Percentiles rank a stretch among this genome's conserved stretches.
These are phyloP conservation scores for Rhinoderma darwinii DNA, from an alignment of 2,113 vertebrate species.

Conservation along the genomic window DNA sequence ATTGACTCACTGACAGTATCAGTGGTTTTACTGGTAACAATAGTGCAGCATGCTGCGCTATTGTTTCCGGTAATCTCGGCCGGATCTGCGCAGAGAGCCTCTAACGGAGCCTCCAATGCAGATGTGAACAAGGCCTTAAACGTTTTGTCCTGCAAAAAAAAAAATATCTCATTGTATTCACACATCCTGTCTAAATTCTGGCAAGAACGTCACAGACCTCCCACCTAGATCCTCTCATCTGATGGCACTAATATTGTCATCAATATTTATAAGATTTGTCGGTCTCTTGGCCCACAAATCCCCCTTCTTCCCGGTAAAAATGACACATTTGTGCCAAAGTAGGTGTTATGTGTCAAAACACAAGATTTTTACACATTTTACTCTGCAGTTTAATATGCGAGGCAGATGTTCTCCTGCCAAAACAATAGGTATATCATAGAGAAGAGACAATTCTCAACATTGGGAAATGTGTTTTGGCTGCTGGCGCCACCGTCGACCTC, in stretches of 20 bases:
- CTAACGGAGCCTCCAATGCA: no score
- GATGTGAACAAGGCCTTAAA: background rate
- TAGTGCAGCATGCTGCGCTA: no score
- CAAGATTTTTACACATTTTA: no score
- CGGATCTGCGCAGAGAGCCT: no score
- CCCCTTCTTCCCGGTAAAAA: background rate
- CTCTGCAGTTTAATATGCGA: background rate
- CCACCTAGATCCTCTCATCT: background rate
- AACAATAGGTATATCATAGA: background rate
- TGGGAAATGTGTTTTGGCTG: background rate
- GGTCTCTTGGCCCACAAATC: background rate
- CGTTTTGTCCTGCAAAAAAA: background rate
- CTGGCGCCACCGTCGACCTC: background rate
- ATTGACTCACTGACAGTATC: no score
- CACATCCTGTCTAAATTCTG: background rate
- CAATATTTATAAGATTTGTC: background rate
- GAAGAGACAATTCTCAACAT: background rate
- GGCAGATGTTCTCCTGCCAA: background rate
- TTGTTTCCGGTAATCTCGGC: no score
- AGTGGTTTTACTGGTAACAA: no score
- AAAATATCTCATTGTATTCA: background rate
- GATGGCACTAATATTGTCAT: background rate
- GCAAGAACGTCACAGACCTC: background rate
- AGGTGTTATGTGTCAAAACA: constrained; percentile 12
- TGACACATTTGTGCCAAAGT: background rate